Conservation (phyloP, 2,113 vertebrate genomes). For the Orthonyx spaldingii region DNA sequence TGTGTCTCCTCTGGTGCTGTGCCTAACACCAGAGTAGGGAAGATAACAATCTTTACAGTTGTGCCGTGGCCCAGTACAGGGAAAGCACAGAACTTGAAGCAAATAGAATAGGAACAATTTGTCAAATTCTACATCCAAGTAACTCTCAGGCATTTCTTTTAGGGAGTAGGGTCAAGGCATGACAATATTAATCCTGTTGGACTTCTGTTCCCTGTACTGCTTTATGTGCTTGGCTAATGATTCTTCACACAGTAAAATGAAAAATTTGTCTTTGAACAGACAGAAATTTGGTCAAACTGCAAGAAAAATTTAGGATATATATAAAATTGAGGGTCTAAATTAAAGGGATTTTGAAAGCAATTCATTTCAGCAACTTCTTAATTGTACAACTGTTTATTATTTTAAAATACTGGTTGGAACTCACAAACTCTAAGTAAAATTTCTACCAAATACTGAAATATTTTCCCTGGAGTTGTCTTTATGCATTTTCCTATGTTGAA, state of each 20-base stretch:
- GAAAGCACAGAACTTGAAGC: background rate
- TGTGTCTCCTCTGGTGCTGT: background rate
- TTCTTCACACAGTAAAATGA: background rate
- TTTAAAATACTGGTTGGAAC: background rate
- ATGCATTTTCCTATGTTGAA: background rate
- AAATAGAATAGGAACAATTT: background rate
- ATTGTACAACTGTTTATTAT: background rate
- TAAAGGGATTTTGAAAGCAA: background rate
- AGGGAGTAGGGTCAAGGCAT: background rate
- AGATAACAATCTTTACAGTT: background rate
- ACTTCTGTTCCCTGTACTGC: background rate
- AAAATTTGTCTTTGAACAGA: background rate
- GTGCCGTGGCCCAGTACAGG: background rate
- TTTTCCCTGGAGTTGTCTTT: background rate
- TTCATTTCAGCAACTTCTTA: background rate
- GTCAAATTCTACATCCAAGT: background rate
- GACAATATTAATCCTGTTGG: rapidly evolving
- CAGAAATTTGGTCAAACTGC: rapidly evolving
- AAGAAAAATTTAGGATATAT: background rate
- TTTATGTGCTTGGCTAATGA: background rate
- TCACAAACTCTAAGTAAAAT: background rate
- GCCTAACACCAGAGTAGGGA: background rate
- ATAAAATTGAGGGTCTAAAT: background rate
- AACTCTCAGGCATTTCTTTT: background rate
- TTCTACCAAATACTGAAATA: background rate